These are phyloP conservation scores for Emydocephalus ijimae DNA, from an alignment of 2,113 vertebrate species.

Conservation along the genomic window DNA sequence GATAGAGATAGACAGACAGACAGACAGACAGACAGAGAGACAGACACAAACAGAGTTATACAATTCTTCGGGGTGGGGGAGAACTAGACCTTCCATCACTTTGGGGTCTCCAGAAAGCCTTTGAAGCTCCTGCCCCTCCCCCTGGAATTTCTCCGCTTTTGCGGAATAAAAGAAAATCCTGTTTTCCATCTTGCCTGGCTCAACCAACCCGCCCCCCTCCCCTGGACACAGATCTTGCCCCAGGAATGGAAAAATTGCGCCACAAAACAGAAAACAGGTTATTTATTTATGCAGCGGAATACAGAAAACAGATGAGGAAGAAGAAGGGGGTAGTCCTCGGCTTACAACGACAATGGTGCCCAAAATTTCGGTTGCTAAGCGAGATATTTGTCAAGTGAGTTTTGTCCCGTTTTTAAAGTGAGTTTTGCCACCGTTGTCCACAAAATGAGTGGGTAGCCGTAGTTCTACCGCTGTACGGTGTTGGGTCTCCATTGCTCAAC, in stretches of 20 bases:
- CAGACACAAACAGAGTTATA: not conserved
- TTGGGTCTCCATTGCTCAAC: not conserved
- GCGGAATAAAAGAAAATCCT: not conserved
- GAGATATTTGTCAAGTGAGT: too few species aligned
- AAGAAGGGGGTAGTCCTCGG: not conserved
- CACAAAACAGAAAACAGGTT: not conserved
- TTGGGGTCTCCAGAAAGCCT: not conserved
- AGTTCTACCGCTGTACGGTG: too few species aligned
- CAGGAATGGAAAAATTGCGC: not conserved
- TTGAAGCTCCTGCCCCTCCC: not conserved
- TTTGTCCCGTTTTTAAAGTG: too few species aligned
- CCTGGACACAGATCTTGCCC: not conserved
- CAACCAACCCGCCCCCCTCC: rapidly evolving
- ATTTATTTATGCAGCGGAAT: not conserved
- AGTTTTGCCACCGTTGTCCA: too few species aligned
- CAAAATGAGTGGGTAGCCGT: not conserved
- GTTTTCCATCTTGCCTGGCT: not conserved
- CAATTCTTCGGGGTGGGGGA: not conserved
- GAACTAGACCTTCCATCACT: too few species aligned
- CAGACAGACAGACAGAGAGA: too few species aligned
- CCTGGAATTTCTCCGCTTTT: not conserved
- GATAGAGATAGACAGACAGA: too few species aligned
- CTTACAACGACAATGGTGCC: too few species aligned
- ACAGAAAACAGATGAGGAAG: not conserved
- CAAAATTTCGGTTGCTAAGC: too few species aligned